These are phyloP conservation scores for Epinotia demarniana DNA, from an alignment of 2,888 invertebrate genomes.

Conservation along the genomic window DNA sequence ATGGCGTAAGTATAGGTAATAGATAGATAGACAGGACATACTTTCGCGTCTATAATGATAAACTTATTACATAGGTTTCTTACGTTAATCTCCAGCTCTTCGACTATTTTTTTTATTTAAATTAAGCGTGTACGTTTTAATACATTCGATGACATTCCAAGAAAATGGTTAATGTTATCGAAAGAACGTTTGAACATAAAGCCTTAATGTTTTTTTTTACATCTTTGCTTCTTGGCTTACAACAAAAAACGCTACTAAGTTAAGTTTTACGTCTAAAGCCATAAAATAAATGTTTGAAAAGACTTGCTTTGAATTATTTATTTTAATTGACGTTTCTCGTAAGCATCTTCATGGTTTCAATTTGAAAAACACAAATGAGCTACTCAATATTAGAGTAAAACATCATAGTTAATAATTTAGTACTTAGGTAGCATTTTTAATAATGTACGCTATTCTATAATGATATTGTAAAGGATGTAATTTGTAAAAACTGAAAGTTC, in stretches of 20 bases:
- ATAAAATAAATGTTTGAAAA: neutral
- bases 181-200: neutral
- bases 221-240: neutral
- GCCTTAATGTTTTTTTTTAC: neutral
- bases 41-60: too few relatives aligned
- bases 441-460: too few relatives aligned
- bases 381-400: too few relatives aligned
- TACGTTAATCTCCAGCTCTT: neutral
- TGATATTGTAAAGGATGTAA: too few relatives aligned
- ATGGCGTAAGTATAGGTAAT: too few relatives aligned
- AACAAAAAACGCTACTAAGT: neutral
- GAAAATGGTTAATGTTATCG: constrained; percentile 4
- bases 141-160: neutral
- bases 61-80: neutral
- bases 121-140: neutral
- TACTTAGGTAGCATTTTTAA: too few relatives aligned
- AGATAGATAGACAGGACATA: too few relatives aligned
- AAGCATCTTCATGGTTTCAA: neutral
- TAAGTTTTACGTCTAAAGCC: neutral
- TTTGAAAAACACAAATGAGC: too few relatives aligned
- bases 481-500: too few relatives aligned
- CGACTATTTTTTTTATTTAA: neutral
- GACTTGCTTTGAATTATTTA: neutral
- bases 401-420: too few relatives aligned
- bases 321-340: neutral